Base-by-base conservation (phyloP, 2,797 vertebrate species). In the Naso thynnoides region DNA sequence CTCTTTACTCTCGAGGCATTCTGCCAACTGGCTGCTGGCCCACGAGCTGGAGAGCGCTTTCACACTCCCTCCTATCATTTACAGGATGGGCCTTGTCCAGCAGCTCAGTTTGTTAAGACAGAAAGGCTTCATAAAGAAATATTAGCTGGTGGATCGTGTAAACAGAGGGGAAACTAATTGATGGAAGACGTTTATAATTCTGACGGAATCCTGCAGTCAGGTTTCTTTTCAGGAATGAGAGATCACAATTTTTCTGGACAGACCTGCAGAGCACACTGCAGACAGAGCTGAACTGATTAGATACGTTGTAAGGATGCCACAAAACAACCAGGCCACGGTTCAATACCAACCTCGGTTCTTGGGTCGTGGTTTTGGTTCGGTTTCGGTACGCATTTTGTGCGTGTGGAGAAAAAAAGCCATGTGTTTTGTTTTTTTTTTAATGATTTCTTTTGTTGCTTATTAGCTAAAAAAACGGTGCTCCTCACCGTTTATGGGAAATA, bases 11-110 rank as follows among this genome's bases (percentile, higher is more conserved):
- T 59, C 7, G 49, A 33, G 63, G 52, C 53, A 16, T 19, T 47
- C 19, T 77, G 45, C 62, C 73, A 75, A 58, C 36, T 83, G 79
- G 73, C 66, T 66, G 36, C 38, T 23, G n/a, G 72, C 70, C 69
- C 31, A 31, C 14, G 29, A 31, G 23, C 62, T 69, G 53, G 14
- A 2, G 14, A 33, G 57, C 58, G 52, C 27, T 45, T 52, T 80
- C 39, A 63, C 50, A 52, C 6, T 49, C 44, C 13, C 18, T 76
- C 26, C 5, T 75, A 27, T 71, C 72, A 36, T 11, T 36, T 36
- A 11, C 33, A 70, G 68, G 52, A 42, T 27, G 0, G 8, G 33
- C 24, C 33, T 54, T 15, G 14, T 53, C 39, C 45, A 16, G 26
- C 44, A 58, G n/a, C 48, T 65, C 36, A 18, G 36, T 78, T 69